Evolutionary conservation across 2,113 vertebrate species (phyloP).

Genomic region (Neogale vison): DNA sequence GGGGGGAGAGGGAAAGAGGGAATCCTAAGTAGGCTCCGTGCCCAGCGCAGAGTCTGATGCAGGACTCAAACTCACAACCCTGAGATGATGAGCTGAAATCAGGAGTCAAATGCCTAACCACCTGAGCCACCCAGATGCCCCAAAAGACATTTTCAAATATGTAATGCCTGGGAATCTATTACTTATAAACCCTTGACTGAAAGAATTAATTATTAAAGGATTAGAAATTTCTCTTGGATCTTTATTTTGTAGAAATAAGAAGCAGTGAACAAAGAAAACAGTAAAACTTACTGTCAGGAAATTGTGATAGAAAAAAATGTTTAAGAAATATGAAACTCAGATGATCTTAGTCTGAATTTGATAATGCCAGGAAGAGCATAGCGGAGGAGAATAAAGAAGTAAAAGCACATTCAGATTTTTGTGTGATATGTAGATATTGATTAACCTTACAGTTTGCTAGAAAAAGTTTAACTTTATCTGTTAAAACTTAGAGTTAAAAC

Average conservation of each 20-base stretch:
- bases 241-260: background rate
- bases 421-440: background rate
- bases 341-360: background rate
- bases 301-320: background rate
- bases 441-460: background rate
- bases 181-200: background rate
- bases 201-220: slow-evolving; percentile 7
- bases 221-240: background rate
- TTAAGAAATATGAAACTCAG: background rate
- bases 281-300: background rate
- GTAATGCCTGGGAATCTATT: background rate
- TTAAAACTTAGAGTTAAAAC: background rate
- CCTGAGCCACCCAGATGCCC: background rate
- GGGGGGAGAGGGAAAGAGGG: no score
- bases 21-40: no score
- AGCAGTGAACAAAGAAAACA: background rate
- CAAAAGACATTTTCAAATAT: background rate
- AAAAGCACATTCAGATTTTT: background rate
- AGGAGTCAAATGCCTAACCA: background rate
- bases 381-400: background rate
- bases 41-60: background rate
- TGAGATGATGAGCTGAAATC: background rate
- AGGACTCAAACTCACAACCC: background rate
- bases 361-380: background rate
- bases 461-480: background rate